Base-by-base conservation (phyloP, 2,113 vertebrate genomes). In the Eolophus roseicapilla region DNA sequence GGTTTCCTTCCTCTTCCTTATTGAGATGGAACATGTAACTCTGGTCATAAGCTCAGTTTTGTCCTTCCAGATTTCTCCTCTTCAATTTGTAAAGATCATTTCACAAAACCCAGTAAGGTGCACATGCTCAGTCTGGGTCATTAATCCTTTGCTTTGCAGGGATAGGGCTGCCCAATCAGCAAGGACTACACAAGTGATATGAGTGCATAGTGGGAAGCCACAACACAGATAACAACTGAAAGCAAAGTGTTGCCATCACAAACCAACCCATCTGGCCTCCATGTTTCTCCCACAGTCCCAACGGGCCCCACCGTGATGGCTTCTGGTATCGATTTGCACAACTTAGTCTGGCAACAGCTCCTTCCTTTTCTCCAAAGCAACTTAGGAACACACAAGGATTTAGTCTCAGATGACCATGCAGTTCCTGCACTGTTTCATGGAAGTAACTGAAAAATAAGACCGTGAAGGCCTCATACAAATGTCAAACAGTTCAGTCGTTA, bases 291-390 rank as follows among this genome's bases (percentile, higher is more conserved):
- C 24, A 18, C 31, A 78, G 35, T 57, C 50, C 35, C 31, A 43
- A 2, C 0, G 19, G 20, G 33, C 5, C 33, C 9, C 29, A 46
- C 10, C 44, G n/a, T 59, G 3, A 49, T 2, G 15, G 24, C 17
- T 86, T 86, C 29, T 35, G 27, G 33, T 28, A 77, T 31, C 6
- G 1, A 83, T 39, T 19, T 76, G 76, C 35, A 73, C 25, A 69
- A 31, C 5, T 65, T 89, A 27, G 49, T 50, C 47, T 55, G 17
- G 39, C 52, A 59, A 83, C 14, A 92, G 47, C 2, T 20, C 53
- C 25, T 35, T 76, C 13, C 11, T 46, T 47, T 52, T 80, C 76
- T 60, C n/a, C 63, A 83, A 60, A 77, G 25, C 25, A 46, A 41
- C 11, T 71, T 39, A 35, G 10, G 23, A 91, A 52, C 13, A 59